A percentile compares a stretch with the other conserved stretches of the same genome.
phyloP scores from a whole-genome alignment of 1,140 invertebrate species.

The Zophobas atratus region DNA sequence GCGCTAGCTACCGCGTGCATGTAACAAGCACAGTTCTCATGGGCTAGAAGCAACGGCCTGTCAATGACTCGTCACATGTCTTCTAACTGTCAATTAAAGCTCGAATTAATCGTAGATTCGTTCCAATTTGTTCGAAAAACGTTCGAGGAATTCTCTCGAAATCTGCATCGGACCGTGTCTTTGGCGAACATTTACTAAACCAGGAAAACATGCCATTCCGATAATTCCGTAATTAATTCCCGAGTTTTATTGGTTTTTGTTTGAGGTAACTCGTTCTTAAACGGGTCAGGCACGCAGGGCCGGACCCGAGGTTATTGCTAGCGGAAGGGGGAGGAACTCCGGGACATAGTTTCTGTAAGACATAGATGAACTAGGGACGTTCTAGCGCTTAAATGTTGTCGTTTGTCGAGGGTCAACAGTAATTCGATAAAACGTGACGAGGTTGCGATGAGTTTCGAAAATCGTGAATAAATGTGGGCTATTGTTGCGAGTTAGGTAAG shows the following conservation, averaged over 20 bases:
- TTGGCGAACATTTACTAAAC: background rate
- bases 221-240: slow-evolving; percentile 31
- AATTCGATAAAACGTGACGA: no score
- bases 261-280: slow-evolving; percentile 6
- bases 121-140: background rate
- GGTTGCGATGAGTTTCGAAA: no score
- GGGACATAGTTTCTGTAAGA: no score
- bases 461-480: no score
- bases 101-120: slow-evolving; percentile 24
- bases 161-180: background rate
- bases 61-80: slow-evolving; percentile 25
- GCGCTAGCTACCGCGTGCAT: slow-evolving; percentile 19
- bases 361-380: no score
- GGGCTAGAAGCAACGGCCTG: slow-evolving; percentile 45
- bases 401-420: no score
- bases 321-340: no score
- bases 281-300: slow-evolving; percentile 15
- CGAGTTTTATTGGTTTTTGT: background rate
- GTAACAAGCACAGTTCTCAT: slow-evolving; percentile 48
- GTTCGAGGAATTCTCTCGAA: background rate
- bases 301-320: background rate
- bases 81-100: slow-evolving; percentile 43
- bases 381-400: no score
- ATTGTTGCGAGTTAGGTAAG: no score
- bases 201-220: slow-evolving; percentile 10